phyloP scores from a whole-genome alignment of 2,888 invertebrate species.

The Drosophila recens region DNA sequence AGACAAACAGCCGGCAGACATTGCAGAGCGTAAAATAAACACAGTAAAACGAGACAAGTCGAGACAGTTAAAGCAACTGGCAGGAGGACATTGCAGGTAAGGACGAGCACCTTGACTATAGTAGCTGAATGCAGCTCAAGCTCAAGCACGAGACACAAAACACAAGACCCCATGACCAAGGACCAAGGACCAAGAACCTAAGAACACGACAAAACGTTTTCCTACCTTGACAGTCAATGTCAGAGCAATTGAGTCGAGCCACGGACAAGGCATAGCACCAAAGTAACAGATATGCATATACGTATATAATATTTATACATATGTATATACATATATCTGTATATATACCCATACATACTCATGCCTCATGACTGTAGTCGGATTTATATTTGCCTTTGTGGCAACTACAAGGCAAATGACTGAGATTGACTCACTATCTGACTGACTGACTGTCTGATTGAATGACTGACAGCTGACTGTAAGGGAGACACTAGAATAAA shows the following conservation, averaged over 20 bases:
- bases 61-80: slow-evolving; percentile 45
- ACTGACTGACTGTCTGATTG: slow-evolving; percentile 25
- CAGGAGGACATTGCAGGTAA: neutral
- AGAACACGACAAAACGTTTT: slow-evolving; percentile 48
- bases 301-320: neutral
- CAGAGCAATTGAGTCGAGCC: slow-evolving; percentile 71
- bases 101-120: slow-evolving; percentile 21
- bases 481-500: neutral
- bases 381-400: slow-evolving; percentile 49
- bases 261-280: slow-evolving; percentile 18
- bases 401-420: slow-evolving; percentile 38
- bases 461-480: slow-evolving; percentile 3
- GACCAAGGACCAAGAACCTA: slow-evolving; percentile 41
- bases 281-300: slow-evolving; percentile 19
- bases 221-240: slow-evolving; percentile 74
- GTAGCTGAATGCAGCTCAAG: slow-evolving; percentile 35
- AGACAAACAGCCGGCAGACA: slow-evolving; percentile 63
- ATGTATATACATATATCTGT: too few relatives aligned
- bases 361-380: slow-evolving; percentile 24
- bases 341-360: neutral
- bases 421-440: slow-evolving; percentile 33
- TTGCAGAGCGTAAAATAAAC: slow-evolving; percentile 63
- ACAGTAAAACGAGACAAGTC: slow-evolving; percentile 59
- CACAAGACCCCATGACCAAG: slow-evolving; percentile 34
- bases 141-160: slow-evolving; percentile 29